Evolutionary conservation across 2,888 invertebrate species (phyloP), one percentile per base, ranked within the genome.

Genomic region (Stenodema calcarata): DNA sequence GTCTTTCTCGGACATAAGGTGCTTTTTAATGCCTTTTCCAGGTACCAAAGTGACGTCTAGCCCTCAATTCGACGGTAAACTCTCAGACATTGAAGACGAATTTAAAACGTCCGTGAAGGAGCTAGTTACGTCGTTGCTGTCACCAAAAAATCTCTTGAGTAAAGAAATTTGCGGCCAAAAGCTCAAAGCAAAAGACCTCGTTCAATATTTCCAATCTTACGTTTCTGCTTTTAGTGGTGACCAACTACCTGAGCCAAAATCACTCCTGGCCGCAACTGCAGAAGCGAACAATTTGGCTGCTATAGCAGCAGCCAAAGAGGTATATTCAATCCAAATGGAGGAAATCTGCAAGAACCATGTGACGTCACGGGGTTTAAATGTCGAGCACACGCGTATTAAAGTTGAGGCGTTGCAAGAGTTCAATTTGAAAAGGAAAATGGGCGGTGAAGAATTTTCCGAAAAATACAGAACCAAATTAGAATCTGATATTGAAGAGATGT

Each of bases 221-320:
- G 97, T 99, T 92, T 95, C 95, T 92, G 98, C 99, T 90, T 99
- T 98, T 92, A 96, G 97, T 91, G 98, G 98, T 35, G 98, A 98
- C 91, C 98, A 98, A 90, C 93, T 99, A 90, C 99, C 99, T 0
- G 99, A 99, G 91, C 99, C 99, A 1, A 99, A 99, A 92, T 97
- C 98, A 89, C 99, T 99, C 98, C 94, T 99, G 87, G 96, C 97
- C 96, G 99, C 99, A 62, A 99, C 99, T 44, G 99, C 99, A 0
- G 99, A 99, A 92, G 99, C 99, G 0, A 99, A 99, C 92, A 99
- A 99, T 92, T 92, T 99, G 89, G 96, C 98, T 62, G 99, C 99
- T 0, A 97, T 99, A 35, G 97, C 98, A 3, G 95, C 95, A 89
- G 97, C 99, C n/a, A 98, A 97, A 91, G 98, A 98, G 89, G 92